Evolutionary conservation across 2,888 invertebrate genomes (phyloP), one percentile per base, ranked within the genome.

Genomic region (Drosophila diplacantha): DNA sequence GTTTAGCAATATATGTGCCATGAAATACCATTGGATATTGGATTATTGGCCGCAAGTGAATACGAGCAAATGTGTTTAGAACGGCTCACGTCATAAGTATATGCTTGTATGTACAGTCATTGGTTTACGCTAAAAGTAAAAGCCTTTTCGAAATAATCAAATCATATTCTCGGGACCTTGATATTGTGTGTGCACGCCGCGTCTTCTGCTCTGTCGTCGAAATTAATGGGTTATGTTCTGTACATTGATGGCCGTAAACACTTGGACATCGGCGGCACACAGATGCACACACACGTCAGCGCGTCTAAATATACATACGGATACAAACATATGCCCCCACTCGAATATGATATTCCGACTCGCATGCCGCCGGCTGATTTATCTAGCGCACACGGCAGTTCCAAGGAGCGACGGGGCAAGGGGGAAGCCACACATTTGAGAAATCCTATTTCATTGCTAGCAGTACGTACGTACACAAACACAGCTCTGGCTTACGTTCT

Each of bases 341-440:
- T 59, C 56, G 57, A 68, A 76, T 76, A 71, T 71, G 73, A 72
- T 80, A 66, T 75, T 66, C 64, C 37, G 47, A 37, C 39, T 49
- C 47, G 64, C 43, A 38, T 54, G 60, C 66, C 50, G 60, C 61
- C 38, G 52, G 32, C 43, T 51, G 77, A 81, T 81, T 77, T 75
- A 77, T 77, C 72, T 62, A 51, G 69, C 66, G 59, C 57, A 70
- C 73, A 75, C 73, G 31, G 44, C 44, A 9, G 14, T 46, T 46
- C 31, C 18, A 5, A 16, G 69, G 77, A 74, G 73, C 64, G 24
- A 56, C 56, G 38, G 18, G 2, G 26, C 12, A 7, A 8, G 38
- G 65, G 44, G 34, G 39, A 29, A 43, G 44, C 43, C 37, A 65
- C 49, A 64, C 57, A 65, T 64, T 65, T 35, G 37, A 64, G 41